phyloP scores from a whole-genome alignment of 2,888 invertebrate genomes.

The Lasioglossum morio region DNA sequence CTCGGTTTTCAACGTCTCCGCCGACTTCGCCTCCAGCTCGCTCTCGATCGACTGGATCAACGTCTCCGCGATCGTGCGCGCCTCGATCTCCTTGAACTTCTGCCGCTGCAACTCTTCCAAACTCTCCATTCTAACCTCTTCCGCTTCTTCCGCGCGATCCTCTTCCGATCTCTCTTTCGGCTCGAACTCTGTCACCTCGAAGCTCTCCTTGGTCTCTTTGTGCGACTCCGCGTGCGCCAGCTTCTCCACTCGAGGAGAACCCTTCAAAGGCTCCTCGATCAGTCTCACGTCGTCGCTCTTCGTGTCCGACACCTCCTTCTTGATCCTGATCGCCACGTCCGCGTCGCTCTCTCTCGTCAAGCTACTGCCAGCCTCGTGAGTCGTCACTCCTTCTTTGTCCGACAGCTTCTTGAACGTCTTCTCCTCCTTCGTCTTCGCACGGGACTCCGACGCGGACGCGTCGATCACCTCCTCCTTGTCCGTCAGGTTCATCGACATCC shows the following conservation, averaged over 20 bases:
- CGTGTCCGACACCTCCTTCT: conserved; percentile 62
- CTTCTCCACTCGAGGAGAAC: conserved; percentile 67
- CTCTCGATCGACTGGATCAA: conserved; percentile 80
- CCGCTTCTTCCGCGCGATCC: conserved; percentile 41
- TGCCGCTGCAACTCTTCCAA: conserved; percentile 63
- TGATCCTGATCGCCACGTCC: conserved; percentile 75
- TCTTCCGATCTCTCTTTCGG: conserved; percentile 62
- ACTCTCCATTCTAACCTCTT: conserved; percentile 34
- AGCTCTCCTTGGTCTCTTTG: conserved; percentile 69
- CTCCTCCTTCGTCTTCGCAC: conserved; percentile 69
- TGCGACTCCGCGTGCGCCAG: conserved; percentile 69
- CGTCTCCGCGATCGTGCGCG: conserved; percentile 78
- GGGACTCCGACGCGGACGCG: conserved; percentile 74
- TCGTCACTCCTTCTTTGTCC: conserved; percentile 73
- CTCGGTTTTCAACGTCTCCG: conserved; percentile 48
- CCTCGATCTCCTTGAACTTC: conserved; percentile 70
- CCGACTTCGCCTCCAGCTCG: conserved; percentile 77
- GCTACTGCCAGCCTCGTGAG: conserved; percentile 70
- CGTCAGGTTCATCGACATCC: conserved; percentile 73
- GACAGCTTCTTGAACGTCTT: conserved; percentile 71
- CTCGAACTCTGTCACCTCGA: conserved; percentile 57
- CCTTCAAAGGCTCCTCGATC: conserved; percentile 46
- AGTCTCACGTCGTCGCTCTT: conserved; percentile 44
- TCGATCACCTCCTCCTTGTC: conserved; percentile 77
- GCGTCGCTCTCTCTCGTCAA: conserved; percentile 72